phyloP scores from a whole-genome alignment of 1,140 invertebrate species.

The Caenorhabditis remanei region DNA sequence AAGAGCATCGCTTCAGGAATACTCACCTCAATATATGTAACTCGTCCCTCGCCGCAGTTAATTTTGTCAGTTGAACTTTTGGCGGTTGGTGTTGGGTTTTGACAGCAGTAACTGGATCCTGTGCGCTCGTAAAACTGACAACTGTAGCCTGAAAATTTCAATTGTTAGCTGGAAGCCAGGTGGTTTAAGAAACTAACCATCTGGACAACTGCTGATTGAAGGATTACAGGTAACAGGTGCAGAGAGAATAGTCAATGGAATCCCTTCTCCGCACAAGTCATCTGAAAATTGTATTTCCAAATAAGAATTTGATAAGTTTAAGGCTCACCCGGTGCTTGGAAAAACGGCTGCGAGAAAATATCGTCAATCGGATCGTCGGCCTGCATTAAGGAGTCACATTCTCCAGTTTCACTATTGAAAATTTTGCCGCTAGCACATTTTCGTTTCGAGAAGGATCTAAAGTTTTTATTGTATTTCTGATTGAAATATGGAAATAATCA shows the following conservation, averaged over 20 bases:
- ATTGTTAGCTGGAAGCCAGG: not conserved
- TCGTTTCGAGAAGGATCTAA: conserved; percentile 66
- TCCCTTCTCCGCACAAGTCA: conserved; percentile 75
- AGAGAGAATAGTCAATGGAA: conserved; percentile 75
- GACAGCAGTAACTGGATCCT: conserved; percentile 77
- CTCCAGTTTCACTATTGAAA: conserved; percentile 70
- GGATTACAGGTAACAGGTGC: conserved; percentile 77
- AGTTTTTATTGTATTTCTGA: not conserved
- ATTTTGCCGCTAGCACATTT: conserved; percentile 72
- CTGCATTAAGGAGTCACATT: conserved; percentile 69
- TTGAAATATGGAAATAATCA: too few relatives aligned
- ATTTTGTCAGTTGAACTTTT: conserved; percentile 72
- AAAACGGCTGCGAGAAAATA: conserved; percentile 73
- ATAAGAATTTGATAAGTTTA: not conserved
- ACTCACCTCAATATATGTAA: conserved; percentile 40
- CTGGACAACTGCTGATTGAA: conserved; percentile 74
- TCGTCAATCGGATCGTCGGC: conserved; percentile 60
- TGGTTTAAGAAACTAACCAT: conserved; percentile 66
- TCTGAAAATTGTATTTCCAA: conserved; percentile 63
- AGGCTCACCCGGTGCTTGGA: conserved; percentile 72
- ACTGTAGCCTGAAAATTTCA: conserved; percentile 71
- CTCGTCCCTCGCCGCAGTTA: conserved; percentile 70
- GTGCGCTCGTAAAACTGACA: conserved; percentile 75
- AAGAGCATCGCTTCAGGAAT: not conserved
- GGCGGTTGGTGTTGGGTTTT: conserved; percentile 61